Base-by-base conservation (phyloP, 1,140 invertebrate species). In the Dendroctonus valens region DNA sequence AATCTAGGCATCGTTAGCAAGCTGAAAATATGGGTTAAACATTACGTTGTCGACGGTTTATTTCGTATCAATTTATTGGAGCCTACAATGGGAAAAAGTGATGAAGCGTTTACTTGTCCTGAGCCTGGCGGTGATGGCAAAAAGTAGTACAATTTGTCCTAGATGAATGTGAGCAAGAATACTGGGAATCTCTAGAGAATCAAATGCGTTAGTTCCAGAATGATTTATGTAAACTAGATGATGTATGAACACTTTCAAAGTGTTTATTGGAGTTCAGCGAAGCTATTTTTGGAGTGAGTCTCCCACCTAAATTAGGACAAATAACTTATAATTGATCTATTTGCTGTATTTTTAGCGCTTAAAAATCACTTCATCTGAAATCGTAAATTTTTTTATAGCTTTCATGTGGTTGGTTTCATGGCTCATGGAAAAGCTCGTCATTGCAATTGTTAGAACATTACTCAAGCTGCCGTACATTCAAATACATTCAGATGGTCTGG, bases 371-470 rank as follows among this genome's bases (percentile, higher is more conserved):
- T 48, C 14, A 48, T 4, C 46, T 5, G 46, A 48, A 48, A 14
- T 48, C 46, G 46, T 48, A n/a, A 48, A 48, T n/a, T 48, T 48
- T n/a, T 48, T 48, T 48, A 48, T 48, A 14, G 11, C 14, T 48
- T 48, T n/a, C 46, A 14, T 48, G 14, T 5, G 46, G 11, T 14
- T 48, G 9, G 12, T 46, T 46, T 9, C 12, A 5, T 46, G 9
- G 46, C 14, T 48, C 7, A 14, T 48, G 14, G 46, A 14, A n/a
- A n/a, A 48, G 14, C 14, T 14, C 11, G 14, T 48, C 46, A 14
- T 48, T 1, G 26, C 26, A 26, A 26, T 48, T 48, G 11, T 14
- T 48, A 48, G 14, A 48, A 7, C 11, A 48, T 11, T n/a, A 48
- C 11, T 48, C 46, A n/a, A 48, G 5, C 14, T 5, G 14, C 11